These are phyloP conservation scores for Drosophila nasuta DNA, from an alignment of 1,140 invertebrate species.

Conservation along the genomic window DNA sequence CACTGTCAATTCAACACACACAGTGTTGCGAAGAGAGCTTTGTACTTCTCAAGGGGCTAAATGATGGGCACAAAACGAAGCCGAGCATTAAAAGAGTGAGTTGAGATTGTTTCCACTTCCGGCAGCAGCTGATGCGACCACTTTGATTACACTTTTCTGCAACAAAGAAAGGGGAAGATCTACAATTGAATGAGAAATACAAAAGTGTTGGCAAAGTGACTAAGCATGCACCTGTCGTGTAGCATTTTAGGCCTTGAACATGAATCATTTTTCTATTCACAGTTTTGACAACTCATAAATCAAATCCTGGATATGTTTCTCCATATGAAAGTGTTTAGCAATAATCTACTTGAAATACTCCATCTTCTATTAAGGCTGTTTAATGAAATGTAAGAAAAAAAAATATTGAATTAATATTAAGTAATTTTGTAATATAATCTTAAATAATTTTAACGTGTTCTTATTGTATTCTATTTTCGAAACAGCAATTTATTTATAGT, in stretches of 20 bases:
- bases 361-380: too few species aligned
- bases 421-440: too few species aligned
- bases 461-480: too few species aligned
- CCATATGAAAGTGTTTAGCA: too few species aligned
- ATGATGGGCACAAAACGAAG: constrained; percentile 25
- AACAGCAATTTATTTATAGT: too few species aligned
- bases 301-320: too few species aligned
- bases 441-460: too few species aligned
- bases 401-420: too few species aligned
- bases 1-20: constrained; percentile 28
- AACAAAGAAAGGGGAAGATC: not conserved
- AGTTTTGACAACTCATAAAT: not conserved
- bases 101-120: constrained; percentile 6
- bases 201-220: not conserved
- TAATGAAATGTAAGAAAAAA: too few species aligned
- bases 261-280: not conserved
- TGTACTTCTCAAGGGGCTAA: constrained; percentile 7
- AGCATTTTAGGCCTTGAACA: not conserved
- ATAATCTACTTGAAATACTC: too few species aligned
- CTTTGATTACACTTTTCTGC: constrained; percentile 14
- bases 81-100: constrained; percentile 1
- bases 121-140: constrained; percentile 20
- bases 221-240: not conserved
- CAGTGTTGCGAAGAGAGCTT: constrained; percentile 16
- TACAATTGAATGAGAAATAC: not conserved